Evolutionary conservation across 64 coral and sea anemone species (phyloP), one percentile per base, ranked within the genome.

Genomic region (Montipora cactus): DNA sequence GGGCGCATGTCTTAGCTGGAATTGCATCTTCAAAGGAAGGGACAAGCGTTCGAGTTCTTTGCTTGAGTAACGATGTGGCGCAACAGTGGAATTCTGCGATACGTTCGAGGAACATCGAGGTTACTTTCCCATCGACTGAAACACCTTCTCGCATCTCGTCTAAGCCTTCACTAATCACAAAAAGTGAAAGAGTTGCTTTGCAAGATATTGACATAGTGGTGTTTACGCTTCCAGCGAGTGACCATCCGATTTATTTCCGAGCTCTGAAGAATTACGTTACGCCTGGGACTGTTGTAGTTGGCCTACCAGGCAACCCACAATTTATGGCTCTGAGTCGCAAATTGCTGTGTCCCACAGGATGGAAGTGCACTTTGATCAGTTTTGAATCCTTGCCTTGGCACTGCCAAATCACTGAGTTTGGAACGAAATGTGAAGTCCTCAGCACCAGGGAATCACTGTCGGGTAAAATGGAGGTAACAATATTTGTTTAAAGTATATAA

Each of bases 361-460:
- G 18, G 25, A 8, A 62, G 5, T 59, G 78, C 28, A 83, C 79
- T 18, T n/a, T 91, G 15, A 61, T 91, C 16, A 91, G 75, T 61
- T 91, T 91, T 20, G 79, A 82, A 6, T 82, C 79, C 3, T 76
- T 91, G 44, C 90, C 90, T 20, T 90, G 88, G 88, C 61, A 75
- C 8, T 79, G 55, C 12, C 74, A 74, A 10, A 48, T 52, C 13
- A 47, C 16, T 77, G 81, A 91, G 73, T 91, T 95, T 79, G 93
- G 88, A 11, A 78, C 52, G n/a, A 86, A 79, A 69, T 81, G 89
- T 8, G 71, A 84, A 8, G 82, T 89, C 53, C 61, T 88, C 44
- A 81, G 91, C 8, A 52, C 79, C 5, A 93, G 88, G 49, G 59
- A 88, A 80, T 88, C 76, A 25, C 25, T 88, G 23, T 18, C 52